Conservation (phyloP, 37 sponge, comb jelly and placozoan species). For the Hormiphora californensis region DNA sequence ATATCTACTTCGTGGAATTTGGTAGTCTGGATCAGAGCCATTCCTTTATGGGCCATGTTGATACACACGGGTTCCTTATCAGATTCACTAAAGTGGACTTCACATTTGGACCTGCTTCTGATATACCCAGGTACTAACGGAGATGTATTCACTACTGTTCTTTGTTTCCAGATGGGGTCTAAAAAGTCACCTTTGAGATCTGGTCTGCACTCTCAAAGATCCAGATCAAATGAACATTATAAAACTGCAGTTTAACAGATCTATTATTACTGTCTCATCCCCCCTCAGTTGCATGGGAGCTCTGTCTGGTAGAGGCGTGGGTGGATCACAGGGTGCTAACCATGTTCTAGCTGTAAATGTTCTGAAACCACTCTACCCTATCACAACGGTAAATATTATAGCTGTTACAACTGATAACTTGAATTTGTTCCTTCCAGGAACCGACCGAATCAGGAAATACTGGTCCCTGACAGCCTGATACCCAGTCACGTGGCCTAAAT, state of each 20-base stretch:
- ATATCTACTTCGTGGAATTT: conserved; percentile 42
- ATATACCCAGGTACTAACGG: conserved; percentile 15
- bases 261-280: too few species aligned
- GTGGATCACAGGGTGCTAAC: not conserved
- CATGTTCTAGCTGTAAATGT: conserved; percentile 49
- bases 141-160: not conserved
- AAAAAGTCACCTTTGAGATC: too few species aligned
- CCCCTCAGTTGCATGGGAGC: conserved; percentile 41
- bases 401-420: too few species aligned
- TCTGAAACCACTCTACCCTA: conserved; percentile 36
- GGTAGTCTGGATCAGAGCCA: not conserved
- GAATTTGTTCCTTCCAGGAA: too few species aligned
- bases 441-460: too few species aligned
- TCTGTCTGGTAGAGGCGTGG: not conserved
- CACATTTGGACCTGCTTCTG: conserved; percentile 41
- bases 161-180: not conserved
- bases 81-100: conserved; percentile 7
- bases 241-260: too few species aligned
- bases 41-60: conserved; percentile 15
- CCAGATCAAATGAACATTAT: too few species aligned
- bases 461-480: too few species aligned
- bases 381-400: conserved; percentile 2
- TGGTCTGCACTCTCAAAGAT: too few species aligned
- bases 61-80: conserved; percentile 34
- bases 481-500: too few species aligned